Evolutionary conservation across 1,140 invertebrate species (phyloP), one percentile per base, ranked within the genome.

Genomic region (Plodia interpunctella): DNA sequence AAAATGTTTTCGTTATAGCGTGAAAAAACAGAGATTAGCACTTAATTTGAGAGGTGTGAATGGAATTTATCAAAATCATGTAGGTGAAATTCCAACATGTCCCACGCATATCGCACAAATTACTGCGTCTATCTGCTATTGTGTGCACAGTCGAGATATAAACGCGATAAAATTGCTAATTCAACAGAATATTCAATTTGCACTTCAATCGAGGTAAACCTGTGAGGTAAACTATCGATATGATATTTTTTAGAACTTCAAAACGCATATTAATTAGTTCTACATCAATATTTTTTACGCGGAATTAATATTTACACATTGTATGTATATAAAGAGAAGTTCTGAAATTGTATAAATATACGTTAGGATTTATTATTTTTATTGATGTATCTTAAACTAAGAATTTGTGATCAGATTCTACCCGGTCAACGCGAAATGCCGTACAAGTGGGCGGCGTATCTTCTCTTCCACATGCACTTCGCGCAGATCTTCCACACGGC

Each of bases 381-480:
- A n/a, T n/a, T n/a, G n/a, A n/a, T n/a, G n/a, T n/a, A n/a, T n/a
- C n/a, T 25, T 32, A 10, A 32, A 32, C 11, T 8, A 5, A 32
- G 1, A 10, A 11, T 61, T 49, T 56, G 5, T 49, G 9, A 15
- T 1, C 69, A 88, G 85, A 79, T 88, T 25, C 64, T 88, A 28
- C 85, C 85, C 0, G 82, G 76, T 0, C 95, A 59, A 93, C 93
- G 65, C 4, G 87, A 89, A 59, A 85, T 89, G 80, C 87, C 88
- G 44, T 87, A 87, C 64, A 80, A 76, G 28, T 89, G 87, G 87
- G 87, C 87, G 83, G 94, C 95, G 0, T 96, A 94, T 70, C 90
- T 95, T 0, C 87, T 96, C 2, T 94, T 96, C 64, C 95, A 96
- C 74, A 94, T 94, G 87, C 94, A 97, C 78, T 96, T 96, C 79